Base-by-base conservation (phyloP, 2,888 invertebrate genomes). In the Glyphotaelius pellucidus region DNA sequence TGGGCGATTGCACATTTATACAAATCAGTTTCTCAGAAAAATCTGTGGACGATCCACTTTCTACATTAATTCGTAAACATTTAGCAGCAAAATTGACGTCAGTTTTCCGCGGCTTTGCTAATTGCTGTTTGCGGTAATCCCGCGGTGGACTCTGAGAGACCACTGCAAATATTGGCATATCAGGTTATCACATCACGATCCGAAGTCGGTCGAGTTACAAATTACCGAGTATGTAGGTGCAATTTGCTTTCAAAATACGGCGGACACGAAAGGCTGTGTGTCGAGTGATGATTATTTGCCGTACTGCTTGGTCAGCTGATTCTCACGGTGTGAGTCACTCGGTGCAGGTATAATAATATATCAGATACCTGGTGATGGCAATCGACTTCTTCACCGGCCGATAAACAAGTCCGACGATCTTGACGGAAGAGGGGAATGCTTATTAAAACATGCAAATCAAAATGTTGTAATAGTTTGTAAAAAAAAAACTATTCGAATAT, bases 101-200 rank as follows among this genome's bases (percentile, higher is more conserved):
- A 35, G 25, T 25, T n/a, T 25, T 67, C 25, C 9, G n/a, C 25
- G 25, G 25, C 25, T 67, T n/a, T n/a, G 25, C n/a, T 67, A 67
- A 83, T 83, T 35, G 83, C 35, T 35, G 35, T 83, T 83, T 67
- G 67, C 67, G 9, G 67, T 67, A 67, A 67, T 67, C 67, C 67
- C 25, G 67, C 67, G 25, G 67, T n/a, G 67, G 25, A 67, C 67
- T 83, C 14, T 35, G 15, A 32, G 25, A 38, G 35, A 25, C 83
- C 15, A 11, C 32, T 32, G 83, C 81, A 30, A 35, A 32, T 32
- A 35, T 83, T 32, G 42, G 87, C 47, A 25, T 31, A 87, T 47
- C 87, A 38, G 31, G 87, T 87, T 87, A 87, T 52, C 87, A 52
- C 47, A n/a, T 87, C 87, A 87, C 87, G 87, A 52, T 15, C 87